Base-by-base conservation (phyloP, 92 coral and sea anemone species). In the Blastomussa wellsi region DNA sequence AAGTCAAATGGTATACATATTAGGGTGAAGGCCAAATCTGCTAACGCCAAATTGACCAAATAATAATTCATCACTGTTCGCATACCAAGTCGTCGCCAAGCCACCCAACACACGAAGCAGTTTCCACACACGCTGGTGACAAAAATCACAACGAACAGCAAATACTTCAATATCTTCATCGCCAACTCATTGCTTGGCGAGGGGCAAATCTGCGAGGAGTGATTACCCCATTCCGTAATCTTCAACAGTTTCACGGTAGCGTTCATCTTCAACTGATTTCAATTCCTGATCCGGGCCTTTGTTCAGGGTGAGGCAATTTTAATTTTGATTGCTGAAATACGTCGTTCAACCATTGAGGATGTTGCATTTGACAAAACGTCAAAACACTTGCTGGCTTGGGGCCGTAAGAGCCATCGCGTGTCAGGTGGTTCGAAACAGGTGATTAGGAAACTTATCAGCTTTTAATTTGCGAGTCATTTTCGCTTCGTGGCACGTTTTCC, bases 1-100 rank as follows among this genome's bases (percentile, higher is more conserved):
- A 94, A 69, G 44, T 94, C 97, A 57, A 94, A 94, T n/a, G 95
- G 97, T 12, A 94, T 86, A 62, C 97, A 94, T 33, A 94, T 90
- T 33, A 88, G 48, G 14, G 97, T 94, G 60, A 94, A 94, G n/a
- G 95, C 95, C 80, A 94, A 78, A 35, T 94, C 97, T 13, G 91
- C 92, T 0, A 72, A 73, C 33, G 97, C 97, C 33, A 93, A 89
- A 67, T 93, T 93, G n/a, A 91, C 95, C 68, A 93, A 70, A 52
- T 89, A 93, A 77, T 91, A 93, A 68, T 93, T 93, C 93, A 93
- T 93, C 16, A 93, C 97, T 7, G 95, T 93, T 74, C 91, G 90
- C 89, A 93, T 84, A 1, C 95, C 69, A 49, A 86, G 91, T 64
- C 92, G 89, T 57, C 69, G 89, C 97, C 95, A 92, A 32, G 92